phyloP scores from a whole-genome alignment of 2,888 invertebrate species.

The Torymus aiolomorphi region DNA sequence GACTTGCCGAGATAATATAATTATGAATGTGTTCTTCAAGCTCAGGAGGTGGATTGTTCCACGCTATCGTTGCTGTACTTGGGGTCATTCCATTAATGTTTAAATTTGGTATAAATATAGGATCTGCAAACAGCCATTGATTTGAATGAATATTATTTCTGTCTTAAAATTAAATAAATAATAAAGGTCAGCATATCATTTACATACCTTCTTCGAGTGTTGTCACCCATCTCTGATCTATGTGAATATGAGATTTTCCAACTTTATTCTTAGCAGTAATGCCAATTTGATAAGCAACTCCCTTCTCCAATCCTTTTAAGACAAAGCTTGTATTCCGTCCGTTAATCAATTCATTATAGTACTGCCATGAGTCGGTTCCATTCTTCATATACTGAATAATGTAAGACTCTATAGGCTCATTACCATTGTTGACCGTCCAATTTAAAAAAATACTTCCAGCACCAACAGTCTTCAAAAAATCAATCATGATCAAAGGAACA shows the following conservation, averaged over 20 bases:
- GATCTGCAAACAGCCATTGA: constrained; percentile 77
- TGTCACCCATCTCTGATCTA: constrained; percentile 77
- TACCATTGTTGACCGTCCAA: constrained; percentile 88
- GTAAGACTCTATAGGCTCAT: constrained; percentile 81
- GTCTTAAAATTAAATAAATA: background rate
- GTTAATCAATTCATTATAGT: constrained; percentile 79
- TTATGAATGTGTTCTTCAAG: constrained; percentile 85
- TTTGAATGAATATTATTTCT: too few species aligned
- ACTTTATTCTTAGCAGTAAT: constrained; percentile 83
- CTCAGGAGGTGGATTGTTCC: constrained; percentile 83
- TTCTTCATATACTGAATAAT: constrained; percentile 78
- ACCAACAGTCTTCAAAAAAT: constrained; percentile 86
- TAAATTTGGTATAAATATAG: constrained; percentile 86
- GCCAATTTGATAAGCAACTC: constrained; percentile 82
- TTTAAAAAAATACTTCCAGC: constrained; percentile 86
- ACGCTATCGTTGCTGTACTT: constrained; percentile 88
- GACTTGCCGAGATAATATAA: constrained; percentile 81
- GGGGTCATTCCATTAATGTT: constrained; percentile 83
- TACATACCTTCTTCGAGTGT: constrained; percentile 79
- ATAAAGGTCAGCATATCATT: background rate
- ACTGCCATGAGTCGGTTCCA: constrained; percentile 78
- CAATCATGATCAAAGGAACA: constrained; percentile 83
- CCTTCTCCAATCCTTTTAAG: constrained; percentile 80
- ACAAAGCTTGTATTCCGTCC: constrained; percentile 83
- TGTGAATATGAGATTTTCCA: constrained; percentile 79